Conservation (phyloP, 2,888 invertebrate species). For the Choristoneura rosaceana region DNA sequence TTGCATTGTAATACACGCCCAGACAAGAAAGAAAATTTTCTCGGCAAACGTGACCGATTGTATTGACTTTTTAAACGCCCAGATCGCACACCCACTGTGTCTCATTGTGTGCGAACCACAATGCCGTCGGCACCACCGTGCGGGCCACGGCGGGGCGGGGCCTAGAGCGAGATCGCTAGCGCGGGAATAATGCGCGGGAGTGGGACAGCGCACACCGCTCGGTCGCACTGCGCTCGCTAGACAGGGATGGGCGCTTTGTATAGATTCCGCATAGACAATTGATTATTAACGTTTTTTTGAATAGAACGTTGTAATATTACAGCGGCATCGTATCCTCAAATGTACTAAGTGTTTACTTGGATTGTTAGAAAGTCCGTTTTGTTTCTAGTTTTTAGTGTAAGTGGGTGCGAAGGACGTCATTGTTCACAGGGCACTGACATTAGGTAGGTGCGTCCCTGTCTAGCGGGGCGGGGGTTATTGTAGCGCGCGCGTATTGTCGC, state of each 20-base stretch:
- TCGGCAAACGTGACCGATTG: slow-evolving; percentile 80
- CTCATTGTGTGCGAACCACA: slow-evolving; percentile 80
- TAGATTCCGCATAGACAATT: slow-evolving; percentile 83
- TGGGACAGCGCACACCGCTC: slow-evolving; percentile 64
- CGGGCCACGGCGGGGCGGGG: slow-evolving; percentile 77
- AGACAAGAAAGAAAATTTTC: slow-evolving; percentile 81
- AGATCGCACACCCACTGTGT: slow-evolving; percentile 80
- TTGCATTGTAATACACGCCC: slow-evolving; percentile 73
- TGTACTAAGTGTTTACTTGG: slow-evolving; percentile 22
- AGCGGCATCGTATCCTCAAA: slow-evolving; percentile 37
- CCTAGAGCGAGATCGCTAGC: slow-evolving; percentile 78
- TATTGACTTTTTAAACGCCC: slow-evolving; percentile 86
- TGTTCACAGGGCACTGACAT: slow-evolving; percentile 85
- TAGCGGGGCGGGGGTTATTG: slow-evolving; percentile 81
- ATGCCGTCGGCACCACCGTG: slow-evolving; percentile 74
- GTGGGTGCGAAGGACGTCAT: slow-evolving; percentile 75
- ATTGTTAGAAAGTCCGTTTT: slow-evolving; percentile 50
- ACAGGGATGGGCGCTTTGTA: slow-evolving; percentile 84
- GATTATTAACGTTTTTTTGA: slow-evolving; percentile 68
- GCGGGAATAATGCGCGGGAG: slow-evolving; percentile 60
- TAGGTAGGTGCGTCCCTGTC: slow-evolving; percentile 83
- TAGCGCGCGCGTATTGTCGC: slow-evolving; percentile 84
- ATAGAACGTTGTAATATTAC: slow-evolving; percentile 59
- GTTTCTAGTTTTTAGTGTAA: slow-evolving; percentile 34
- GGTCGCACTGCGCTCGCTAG: slow-evolving; percentile 76